Evolutionary conservation across 1,140 invertebrate species (phyloP).

Genomic region (Diachasma alloeum): DNA sequence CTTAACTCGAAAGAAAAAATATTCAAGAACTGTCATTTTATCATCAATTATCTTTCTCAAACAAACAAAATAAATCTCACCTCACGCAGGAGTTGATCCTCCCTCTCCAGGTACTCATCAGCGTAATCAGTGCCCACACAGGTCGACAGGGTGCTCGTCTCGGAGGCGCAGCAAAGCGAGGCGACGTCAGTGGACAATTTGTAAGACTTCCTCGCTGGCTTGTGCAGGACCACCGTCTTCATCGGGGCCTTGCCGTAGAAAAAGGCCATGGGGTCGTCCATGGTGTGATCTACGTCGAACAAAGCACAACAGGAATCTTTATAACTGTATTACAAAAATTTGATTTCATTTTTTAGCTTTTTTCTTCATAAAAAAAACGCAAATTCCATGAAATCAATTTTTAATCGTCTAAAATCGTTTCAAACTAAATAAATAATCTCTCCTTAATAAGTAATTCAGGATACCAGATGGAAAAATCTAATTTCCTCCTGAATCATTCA

Average conservation of each 20-base stretch:
- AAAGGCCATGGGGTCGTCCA: constrained; percentile 18
- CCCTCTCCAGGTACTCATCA: constrained; percentile 46
- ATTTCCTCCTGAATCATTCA: too few species aligned
- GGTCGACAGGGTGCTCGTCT: not conserved
- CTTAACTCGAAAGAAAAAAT: too few species aligned
- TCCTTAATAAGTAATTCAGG: too few species aligned
- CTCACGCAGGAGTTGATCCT: constrained; percentile 44
- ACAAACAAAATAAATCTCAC: constrained; percentile 28
- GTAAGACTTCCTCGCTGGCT: not conserved
- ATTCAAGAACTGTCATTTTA: too few species aligned
- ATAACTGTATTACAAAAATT: too few species aligned
- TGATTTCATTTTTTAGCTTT: too few species aligned
- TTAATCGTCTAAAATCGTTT: too few species aligned
- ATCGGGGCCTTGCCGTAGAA: constrained; percentile 8
- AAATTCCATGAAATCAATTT: too few species aligned
- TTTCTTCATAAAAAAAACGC: too few species aligned
- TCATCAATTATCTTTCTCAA: not conserved
- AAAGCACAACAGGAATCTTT: not conserved
- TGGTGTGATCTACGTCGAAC: not conserved
- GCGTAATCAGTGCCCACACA: constrained; percentile 43
- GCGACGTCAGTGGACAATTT: not conserved
- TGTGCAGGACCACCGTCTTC: not conserved
- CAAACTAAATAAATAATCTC: too few species aligned
- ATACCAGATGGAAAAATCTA: too few species aligned
- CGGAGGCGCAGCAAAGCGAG: not conserved